Base-by-base conservation (phyloP, 2,113 vertebrate species). In the Mus pahari region DNA sequence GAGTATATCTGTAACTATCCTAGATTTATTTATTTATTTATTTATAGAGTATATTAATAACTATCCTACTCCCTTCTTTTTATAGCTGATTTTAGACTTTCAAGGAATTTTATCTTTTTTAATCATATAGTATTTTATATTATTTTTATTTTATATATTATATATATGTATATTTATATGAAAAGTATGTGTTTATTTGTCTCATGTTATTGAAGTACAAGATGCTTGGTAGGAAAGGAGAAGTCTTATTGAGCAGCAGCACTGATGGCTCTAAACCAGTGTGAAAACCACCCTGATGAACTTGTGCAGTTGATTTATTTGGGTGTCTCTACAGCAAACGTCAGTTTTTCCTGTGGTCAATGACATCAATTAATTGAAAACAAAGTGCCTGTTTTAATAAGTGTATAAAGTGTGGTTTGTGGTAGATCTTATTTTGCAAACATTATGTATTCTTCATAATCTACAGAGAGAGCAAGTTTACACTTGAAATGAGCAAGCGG, bases 331-430 rank as follows among this genome's bases (percentile, higher is more conserved):
- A 81, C 48, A 45, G n/a, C 22, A 81, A 97, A 82, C 95, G 78
- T 92, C 73, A 81, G 83, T 91, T 95, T 73, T 95, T 95, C 91
- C 86, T 50, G 64, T 97, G 96, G 97, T 95, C 94, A 92, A 83
- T 90, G 96, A 95, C 96, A 91, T 95, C 62, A 93, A 64, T 94
- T 94, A 90, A 93, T 74, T 81, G 86, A 92, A 96, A 96, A 93
- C 86, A 86, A 96, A 66, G 75, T 39, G 36, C 97, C 84, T 96
- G 96, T 96, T 97, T 93, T 36, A 92, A 92, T 95, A 95, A 96
- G 91, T 95, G 55, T 68, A 50, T 22, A 55, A 50, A 81, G 50
- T 0, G 0, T 62, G 86, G 58, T 39, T 83, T 91, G 62, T 39
- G 60, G 86, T 91, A 96, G 79, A 74, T 89, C 91, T 64, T 64